Percentiles rank a stretch among this genome's conserved stretches.
These are phyloP conservation scores for Cossypha caffra DNA, from an alignment of 2,797 vertebrate genomes.

Conservation along the genomic window DNA sequence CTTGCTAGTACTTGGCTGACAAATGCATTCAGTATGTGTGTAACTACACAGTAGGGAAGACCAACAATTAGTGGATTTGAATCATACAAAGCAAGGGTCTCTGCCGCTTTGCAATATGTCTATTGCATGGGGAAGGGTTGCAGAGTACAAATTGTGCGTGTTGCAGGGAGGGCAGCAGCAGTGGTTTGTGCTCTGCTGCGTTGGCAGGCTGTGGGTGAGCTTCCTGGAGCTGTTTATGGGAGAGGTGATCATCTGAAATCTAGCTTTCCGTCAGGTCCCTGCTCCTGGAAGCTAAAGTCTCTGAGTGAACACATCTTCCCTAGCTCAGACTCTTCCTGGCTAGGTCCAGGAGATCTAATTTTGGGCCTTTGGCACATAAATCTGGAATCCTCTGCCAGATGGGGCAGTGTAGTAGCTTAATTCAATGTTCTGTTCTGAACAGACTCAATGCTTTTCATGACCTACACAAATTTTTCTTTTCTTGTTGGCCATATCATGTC, in stretches of 20 bases:
- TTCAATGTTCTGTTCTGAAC: neutral
- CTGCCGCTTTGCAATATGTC: neutral
- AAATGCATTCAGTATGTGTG: conserved; percentile 4
- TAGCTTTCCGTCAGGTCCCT: neutral
- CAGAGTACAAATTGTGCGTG: neutral
- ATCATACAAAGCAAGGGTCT: conserved; percentile 33
- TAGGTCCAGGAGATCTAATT: neutral
- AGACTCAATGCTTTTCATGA: neutral
- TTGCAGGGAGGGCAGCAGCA: neutral
- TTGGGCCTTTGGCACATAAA: neutral
- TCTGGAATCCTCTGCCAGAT: neutral
- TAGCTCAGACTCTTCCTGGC: neutral
- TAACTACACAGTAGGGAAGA: neutral
- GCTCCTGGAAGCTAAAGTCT: neutral
- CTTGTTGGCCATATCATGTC: neutral
- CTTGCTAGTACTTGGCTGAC: conserved; percentile 12
- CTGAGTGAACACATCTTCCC: neutral
- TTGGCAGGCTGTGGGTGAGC: neutral
- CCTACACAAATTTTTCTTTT: neutral
- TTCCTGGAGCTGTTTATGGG: neutral
- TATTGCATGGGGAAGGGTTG: neutral
- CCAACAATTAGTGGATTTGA: conserved; percentile 48
- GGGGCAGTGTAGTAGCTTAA: neutral
- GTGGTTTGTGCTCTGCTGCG: neutral
- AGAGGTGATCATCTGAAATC: neutral